These are phyloP conservation scores for Noctua janthina DNA, from an alignment of 2,888 invertebrate species.

Conservation along the genomic window DNA sequence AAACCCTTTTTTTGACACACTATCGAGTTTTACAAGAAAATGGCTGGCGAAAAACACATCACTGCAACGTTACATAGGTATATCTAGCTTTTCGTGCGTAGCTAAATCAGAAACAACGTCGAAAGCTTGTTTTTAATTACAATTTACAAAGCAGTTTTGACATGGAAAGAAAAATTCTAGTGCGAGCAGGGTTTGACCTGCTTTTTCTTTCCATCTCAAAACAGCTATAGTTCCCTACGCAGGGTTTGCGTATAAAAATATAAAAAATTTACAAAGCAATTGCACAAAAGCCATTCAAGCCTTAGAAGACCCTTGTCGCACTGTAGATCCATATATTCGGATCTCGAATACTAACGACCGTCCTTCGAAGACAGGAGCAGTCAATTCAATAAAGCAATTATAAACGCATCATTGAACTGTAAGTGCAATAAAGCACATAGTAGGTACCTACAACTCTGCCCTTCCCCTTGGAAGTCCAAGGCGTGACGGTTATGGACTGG, in stretches of 20 bases:
- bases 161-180: too few relatives aligned
- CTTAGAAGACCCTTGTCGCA: not conserved
- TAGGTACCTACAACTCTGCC: constrained; percentile 12
- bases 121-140: not conserved
- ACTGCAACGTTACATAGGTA: not conserved
- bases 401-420: constrained; percentile 29
- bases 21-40: constrained; percentile 3
- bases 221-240: too few relatives aligned
- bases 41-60: not conserved
- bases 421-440: not conserved
- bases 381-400: constrained; percentile 44
- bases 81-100: not conserved
- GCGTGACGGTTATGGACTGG: constrained; percentile 54
- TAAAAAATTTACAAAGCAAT: not conserved
- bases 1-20: not conserved
- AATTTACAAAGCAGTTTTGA: not conserved
- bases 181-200: too few relatives aligned
- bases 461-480: constrained; percentile 47
- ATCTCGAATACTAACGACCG: not conserved
- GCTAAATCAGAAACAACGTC: not conserved
- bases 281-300: not conserved
- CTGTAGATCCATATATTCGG: not conserved
- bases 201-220: too few relatives aligned
- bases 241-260: too few relatives aligned
- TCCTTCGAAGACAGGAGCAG: constrained; percentile 3